A percentile compares a stretch with the other conserved stretches of the same genome.
Conservation (phyloP, 1,140 invertebrate species). For the Colletes gigas region DNA sequence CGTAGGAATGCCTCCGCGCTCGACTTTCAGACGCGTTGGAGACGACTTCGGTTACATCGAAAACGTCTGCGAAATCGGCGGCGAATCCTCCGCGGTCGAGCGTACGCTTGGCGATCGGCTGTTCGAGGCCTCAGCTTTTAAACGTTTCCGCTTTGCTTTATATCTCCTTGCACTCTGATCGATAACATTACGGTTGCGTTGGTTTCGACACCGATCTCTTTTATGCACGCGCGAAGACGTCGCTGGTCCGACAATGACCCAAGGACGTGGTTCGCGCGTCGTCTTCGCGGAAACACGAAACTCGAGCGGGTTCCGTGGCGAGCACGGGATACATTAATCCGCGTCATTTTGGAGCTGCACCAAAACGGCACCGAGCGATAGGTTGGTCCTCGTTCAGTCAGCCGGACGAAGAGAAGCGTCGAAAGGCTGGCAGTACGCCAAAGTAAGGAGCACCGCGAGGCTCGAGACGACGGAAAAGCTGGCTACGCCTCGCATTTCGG, state of each 20-base stretch:
- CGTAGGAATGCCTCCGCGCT: slow-evolving; percentile 21
- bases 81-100: too few relatives aligned
- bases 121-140: too few relatives aligned
- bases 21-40: not conserved
- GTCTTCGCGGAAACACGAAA: slow-evolving; percentile 15
- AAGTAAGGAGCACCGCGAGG: slow-evolving; percentile 11
- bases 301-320: not conserved
- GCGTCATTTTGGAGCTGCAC: slow-evolving; percentile 21
- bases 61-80: too few relatives aligned
- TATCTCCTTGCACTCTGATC: too few relatives aligned
- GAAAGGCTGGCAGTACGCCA: slow-evolving; percentile 42
- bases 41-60: too few relatives aligned
- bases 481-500: not conserved
- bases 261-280: too few relatives aligned
- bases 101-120: too few relatives aligned
- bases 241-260: too few relatives aligned
- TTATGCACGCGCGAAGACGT: too few relatives aligned
- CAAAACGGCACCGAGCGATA: slow-evolving; percentile 24
- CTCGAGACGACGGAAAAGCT: slow-evolving; percentile 24
- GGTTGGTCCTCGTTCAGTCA: not conserved
- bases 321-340: not conserved
- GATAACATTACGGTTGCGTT: too few relatives aligned
- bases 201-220: too few relatives aligned
- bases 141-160: too few relatives aligned
- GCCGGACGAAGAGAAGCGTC: not conserved